Evolutionary conservation across 2,888 invertebrate genomes (phyloP).

Genomic region (Acanthosepion lycidas): DNA sequence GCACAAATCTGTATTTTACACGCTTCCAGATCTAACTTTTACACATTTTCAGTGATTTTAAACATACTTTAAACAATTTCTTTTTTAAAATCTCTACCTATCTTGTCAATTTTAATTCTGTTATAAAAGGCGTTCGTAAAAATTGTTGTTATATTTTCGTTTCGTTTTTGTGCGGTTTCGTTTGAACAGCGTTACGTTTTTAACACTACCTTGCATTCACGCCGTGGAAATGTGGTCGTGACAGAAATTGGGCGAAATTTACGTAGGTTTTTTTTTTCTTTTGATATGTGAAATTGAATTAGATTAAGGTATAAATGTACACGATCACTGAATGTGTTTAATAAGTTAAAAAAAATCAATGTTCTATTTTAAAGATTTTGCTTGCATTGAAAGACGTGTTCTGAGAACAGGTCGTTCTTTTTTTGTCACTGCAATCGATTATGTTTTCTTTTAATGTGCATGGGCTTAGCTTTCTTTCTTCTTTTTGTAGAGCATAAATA

Average conservation of each 20-base stretch:
- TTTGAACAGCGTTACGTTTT: not conserved
- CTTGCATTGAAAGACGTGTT: not conserved
- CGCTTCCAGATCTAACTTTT: not conserved
- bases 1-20: not conserved
- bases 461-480: not conserved
- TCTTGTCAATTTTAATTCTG: not conserved
- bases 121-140: not conserved
- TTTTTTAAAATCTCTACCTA: not conserved
- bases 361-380: not conserved
- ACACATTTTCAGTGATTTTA: not conserved
- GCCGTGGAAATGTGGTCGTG: not conserved
- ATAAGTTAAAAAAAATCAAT: not conserved
- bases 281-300: not conserved
- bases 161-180: slow-evolving; percentile 5
- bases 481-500: not conserved
- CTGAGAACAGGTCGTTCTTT: not conserved
- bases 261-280: not conserved
- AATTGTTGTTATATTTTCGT: not conserved
- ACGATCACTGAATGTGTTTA: not conserved
- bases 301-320: not conserved
- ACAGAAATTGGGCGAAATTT: not conserved
- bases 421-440: not conserved
- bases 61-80: not conserved
- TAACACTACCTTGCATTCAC: not conserved
- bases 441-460: not conserved